These are phyloP conservation scores for Monopis laevigella DNA, from an alignment of 2,888 invertebrate genomes.

Conservation along the genomic window DNA sequence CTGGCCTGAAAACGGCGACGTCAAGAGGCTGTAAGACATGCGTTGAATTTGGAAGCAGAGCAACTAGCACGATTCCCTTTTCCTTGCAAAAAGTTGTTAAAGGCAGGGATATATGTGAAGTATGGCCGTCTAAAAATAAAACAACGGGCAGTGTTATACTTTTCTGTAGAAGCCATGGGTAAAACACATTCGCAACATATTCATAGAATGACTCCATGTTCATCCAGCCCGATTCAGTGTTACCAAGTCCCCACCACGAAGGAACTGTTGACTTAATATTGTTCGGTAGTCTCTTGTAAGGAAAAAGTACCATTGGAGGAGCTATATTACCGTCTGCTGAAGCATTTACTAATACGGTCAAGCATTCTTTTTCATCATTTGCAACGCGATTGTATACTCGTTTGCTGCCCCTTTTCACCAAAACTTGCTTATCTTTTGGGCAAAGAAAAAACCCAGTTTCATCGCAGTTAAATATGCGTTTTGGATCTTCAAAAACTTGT, in stretches of 20 bases:
- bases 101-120: slow-evolving; percentile 20
- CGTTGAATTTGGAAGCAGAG: slow-evolving; percentile 18
- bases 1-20: slow-evolving; percentile 17
- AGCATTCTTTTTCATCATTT: slow-evolving; percentile 18
- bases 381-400: slow-evolving; percentile 18
- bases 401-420: slow-evolving; percentile 20
- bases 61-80: slow-evolving; percentile 19
- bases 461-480: slow-evolving; percentile 19
- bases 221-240: slow-evolving; percentile 19
- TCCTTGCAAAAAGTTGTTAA: slow-evolving; percentile 21
- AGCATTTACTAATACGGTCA: slow-evolving; percentile 16
- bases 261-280: slow-evolving; percentile 13
- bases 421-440: slow-evolving; percentile 20
- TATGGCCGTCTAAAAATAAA: slow-evolving; percentile 24
- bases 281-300: slow-evolving; percentile 15
- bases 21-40: slow-evolving; percentile 18
- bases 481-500: slow-evolving; percentile 12
- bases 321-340: slow-evolving; percentile 17
- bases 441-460: slow-evolving; percentile 19
- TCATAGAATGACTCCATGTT: slow-evolving; percentile 17
- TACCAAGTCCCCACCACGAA: slow-evolving; percentile 11
- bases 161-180: slow-evolving; percentile 21
- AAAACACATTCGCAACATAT: slow-evolving; percentile 20
- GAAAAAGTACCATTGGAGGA: slow-evolving; percentile 18
- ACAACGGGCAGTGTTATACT: slow-evolving; percentile 20